Evolutionary conservation across 2,888 invertebrate genomes (phyloP).

Genomic region (Anoplius nigerrimus): DNA sequence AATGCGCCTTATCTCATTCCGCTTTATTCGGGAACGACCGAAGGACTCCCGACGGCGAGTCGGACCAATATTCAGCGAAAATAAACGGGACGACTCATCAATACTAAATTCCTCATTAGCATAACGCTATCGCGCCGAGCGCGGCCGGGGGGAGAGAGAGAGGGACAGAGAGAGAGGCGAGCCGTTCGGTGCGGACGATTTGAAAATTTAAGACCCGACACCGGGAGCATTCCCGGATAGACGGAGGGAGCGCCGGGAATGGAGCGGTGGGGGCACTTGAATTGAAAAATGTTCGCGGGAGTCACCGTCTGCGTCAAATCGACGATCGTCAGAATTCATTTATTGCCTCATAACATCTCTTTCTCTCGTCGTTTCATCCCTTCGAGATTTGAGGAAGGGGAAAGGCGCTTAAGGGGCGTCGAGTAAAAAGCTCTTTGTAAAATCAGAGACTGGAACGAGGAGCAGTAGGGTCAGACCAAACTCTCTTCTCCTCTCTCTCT

Average conservation of each 20-base stretch:
- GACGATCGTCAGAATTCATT: slow-evolving; percentile 2
- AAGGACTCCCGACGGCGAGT: no score
- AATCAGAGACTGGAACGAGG: slow-evolving; percentile 33
- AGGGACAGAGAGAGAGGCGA: background rate
- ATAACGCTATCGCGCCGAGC: background rate
- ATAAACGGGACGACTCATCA: background rate
- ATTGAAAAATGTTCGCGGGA: background rate
- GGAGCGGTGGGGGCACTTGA: no score
- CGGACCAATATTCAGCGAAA: no score
- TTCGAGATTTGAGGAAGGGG: slow-evolving; percentile 2
- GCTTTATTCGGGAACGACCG: no score
- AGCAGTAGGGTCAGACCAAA: background rate
- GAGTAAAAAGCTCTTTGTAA: slow-evolving; percentile 30
- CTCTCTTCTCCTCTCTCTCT: background rate
- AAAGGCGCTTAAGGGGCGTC: slow-evolving; percentile 5
- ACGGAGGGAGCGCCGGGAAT: background rate
- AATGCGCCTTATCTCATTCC: no score
- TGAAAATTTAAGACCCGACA: no score
- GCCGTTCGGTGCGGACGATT: no score
- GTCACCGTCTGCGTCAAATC: slow-evolving; percentile 1
- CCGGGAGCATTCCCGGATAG: background rate
- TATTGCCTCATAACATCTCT: slow-evolving; percentile 5
- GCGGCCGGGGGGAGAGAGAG: background rate
- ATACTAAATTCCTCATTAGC: background rate
- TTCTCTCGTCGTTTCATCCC: slow-evolving; percentile 2